These are phyloP conservation scores for Phrixothrix hirtus DNA, from an alignment of 2,888 invertebrate species.

Conservation along the genomic window DNA sequence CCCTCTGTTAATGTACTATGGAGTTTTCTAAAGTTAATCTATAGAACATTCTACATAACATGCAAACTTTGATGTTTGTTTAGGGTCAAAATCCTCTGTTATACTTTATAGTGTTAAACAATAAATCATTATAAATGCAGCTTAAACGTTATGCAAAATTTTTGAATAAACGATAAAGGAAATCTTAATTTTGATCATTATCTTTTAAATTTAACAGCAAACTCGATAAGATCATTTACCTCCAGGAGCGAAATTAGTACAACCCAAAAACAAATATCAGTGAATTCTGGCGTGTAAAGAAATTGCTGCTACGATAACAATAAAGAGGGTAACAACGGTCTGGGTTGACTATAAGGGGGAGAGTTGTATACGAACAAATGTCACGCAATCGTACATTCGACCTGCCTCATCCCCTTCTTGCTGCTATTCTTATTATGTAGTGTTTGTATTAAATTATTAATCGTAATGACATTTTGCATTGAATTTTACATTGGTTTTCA, in stretches of 20 bases:
- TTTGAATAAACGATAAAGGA: too few species aligned
- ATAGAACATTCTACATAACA: too few species aligned
- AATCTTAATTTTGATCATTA: too few species aligned
- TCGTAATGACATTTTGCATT: conserved; percentile 10
- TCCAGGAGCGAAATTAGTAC: conserved; percentile 14
- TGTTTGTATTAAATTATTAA: conserved; percentile 14
- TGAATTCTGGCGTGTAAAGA: conserved; percentile 23
- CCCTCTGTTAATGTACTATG: too few species aligned
- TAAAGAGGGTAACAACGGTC: conserved; percentile 23
- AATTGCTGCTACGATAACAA: conserved; percentile 23
- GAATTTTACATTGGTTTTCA: neutral
- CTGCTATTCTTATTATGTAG: conserved; percentile 6
- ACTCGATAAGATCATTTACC: conserved; percentile 10
- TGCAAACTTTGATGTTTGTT: too few species aligned
- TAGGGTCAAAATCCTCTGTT: too few species aligned
- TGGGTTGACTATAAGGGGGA: conserved; percentile 14
- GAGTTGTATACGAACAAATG: conserved; percentile 10
- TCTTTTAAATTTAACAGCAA: too few species aligned
- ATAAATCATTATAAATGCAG: too few species aligned
- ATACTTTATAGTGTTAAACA: too few species aligned
- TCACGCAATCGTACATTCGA: conserved; percentile 21
- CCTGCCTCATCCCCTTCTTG: conserved; percentile 8
- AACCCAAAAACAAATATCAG: conserved; percentile 20
- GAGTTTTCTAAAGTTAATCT: too few species aligned
- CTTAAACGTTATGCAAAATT: too few species aligned